Base-by-base conservation (phyloP, 2,888 invertebrate species). In the Cephus runcator region DNA sequence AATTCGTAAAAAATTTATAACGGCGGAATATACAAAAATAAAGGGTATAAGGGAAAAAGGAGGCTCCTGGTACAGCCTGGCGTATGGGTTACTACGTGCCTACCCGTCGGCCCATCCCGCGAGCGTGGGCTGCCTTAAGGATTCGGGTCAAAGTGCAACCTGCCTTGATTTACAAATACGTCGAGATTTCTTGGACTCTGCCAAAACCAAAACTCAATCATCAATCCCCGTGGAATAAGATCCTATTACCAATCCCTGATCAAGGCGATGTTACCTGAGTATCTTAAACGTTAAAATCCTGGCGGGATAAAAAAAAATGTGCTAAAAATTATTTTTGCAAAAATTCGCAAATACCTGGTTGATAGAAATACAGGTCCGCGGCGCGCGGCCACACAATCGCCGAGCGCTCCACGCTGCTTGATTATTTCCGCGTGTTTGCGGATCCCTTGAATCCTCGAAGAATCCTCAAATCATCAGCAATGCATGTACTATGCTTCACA, bases 321-420 rank as follows among this genome's bases (percentile, higher is more conserved):
- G 56, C 23, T 23, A 23, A 56, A 23, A 40, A 23, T 9, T 15
- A 9, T 56, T 2, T 56, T 2, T 9, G 23, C 6, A 15, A 23
- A 23, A 56, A 56, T 40, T 4, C 6, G 6, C 4, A 71, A 69
- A 56, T 90, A 91, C 91, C 91, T 91, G 90, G 89, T 77, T 90
- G 91, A 87, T 90, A 91, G 82, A 88, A 86, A 85, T 87, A 89
- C 77, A 91, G 88, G 86, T 91, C 90, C 89, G 89, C 90, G 88
- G 89, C 90, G 79, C 90, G 90, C 90, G 90, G 90, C 90, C 91
- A 90, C 89, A 89, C 84, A 82, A 90, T 88, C 90, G 88, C 86
- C 85, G 90, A 88, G 88, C 87, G 90, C 90, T 91, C 91, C 90
- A 90, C 90, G 90, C 89, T 91, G 91, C 86, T 86, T 87, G 87